phyloP scores from a whole-genome alignment of 1,140 invertebrate species.

The roundworm (Caenorhabditis elegans) region WBcel235 BX284606.5:3711501-3712000 shows the following conservation, averaged over 20 bases:
- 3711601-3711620: too few relatives aligned
- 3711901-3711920: slow-evolving; percentile 27
- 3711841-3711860: not conserved
- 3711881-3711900: slow-evolving; percentile 26
- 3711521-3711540: too few relatives aligned
- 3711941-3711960: not conserved
- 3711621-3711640: too few relatives aligned
- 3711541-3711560: too few relatives aligned
- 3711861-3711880: not conserved
- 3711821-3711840: slow-evolving; percentile 14
- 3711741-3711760: not conserved
- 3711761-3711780: slow-evolving; percentile 12
- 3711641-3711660: not conserved
- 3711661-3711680: too few relatives aligned
- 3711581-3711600: not conserved
- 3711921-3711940: slow-evolving; percentile 28
- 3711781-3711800: not conserved
- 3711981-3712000: not conserved
- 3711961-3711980: not conserved
- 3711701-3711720: not conserved
- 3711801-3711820: not conserved
- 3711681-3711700: too few relatives aligned
- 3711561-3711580: too few relatives aligned
- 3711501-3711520: not conserved
- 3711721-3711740: not conserved